Evolutionary conservation across 2,113 vertebrate species (phyloP), one percentile per base, ranked within the genome.

Genomic region (Murina feae): DNA sequence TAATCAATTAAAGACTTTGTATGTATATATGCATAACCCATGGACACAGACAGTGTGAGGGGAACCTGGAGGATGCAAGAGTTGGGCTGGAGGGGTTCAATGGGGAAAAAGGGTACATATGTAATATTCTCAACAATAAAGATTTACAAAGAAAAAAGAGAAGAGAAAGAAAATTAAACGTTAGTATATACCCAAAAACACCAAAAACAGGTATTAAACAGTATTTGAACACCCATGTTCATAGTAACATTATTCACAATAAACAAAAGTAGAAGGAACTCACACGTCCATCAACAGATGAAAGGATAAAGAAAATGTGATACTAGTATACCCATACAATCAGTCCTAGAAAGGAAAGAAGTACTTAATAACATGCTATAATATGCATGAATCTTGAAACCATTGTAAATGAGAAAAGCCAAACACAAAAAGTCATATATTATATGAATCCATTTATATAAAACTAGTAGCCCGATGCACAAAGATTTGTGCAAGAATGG

Each of bases 41-140:
- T 58, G 55, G 55, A 58, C 55, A 58, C 21, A 58, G 55, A 58
- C 9, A 25, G 55, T 58, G 55, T 2, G 20, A 9, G 21, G 55
- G 8, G 20, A 2, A 0, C 6, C 4, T 53, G 21, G 4, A 23
- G 4, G 23, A 4, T n/a, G 55, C 23, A 58, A 58, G 9, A 4
- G 10, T 25, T 58, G 23, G 55, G 55, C 23, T 58, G 55, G 55
- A 58, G 55, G 55, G 23, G 9, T 58, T 58, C 9, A 3, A 58
- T 58, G 55, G 23, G 10, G 55, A 8, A 58, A 58, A 58, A 25
- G 55, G 23, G 55, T 58, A 58, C 55, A 58, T 3, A 28, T 58
- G 23, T 25, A 58, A 58, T 58, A 25, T 23, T 58, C 55, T 58
- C 55, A 58, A 58, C 55, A 58, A 58, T 58, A 58, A 28, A 25